A percentile compares a stretch with the other conserved stretches of the same genome.
Conservation (phyloP, 2,113 vertebrate species). For the Budorcas taxicolor region DNA sequence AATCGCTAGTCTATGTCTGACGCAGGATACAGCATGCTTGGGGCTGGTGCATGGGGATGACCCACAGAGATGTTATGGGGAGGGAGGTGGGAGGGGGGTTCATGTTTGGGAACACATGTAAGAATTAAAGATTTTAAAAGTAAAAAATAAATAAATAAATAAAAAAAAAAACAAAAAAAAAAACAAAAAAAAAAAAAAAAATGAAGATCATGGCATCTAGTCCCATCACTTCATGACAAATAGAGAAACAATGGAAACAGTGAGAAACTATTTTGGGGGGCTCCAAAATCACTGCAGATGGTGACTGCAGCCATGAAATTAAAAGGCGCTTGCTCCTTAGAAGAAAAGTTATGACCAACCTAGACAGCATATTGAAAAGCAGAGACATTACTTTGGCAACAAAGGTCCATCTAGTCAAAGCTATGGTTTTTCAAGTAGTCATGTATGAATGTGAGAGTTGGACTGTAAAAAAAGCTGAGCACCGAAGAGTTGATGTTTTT, state of each 20-base stretch:
- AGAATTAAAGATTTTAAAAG: too few relatives aligned
- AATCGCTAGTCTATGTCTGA: too few relatives aligned
- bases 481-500: background rate
- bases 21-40: too few relatives aligned
- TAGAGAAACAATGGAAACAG: background rate
- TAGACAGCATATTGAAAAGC: background rate
- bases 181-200: background rate
- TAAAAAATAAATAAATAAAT: too few relatives aligned
- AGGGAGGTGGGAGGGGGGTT: too few relatives aligned
- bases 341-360: background rate
- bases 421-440: background rate
- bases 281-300: background rate
- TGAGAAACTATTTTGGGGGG: background rate
- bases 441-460: background rate
- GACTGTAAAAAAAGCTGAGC: background rate
- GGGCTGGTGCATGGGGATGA: too few relatives aligned
- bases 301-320: background rate
- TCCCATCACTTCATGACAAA: background rate
- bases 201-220: background rate
- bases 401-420: background rate
- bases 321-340: background rate
- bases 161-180: too few relatives aligned
- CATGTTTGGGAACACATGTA: too few relatives aligned
- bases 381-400: background rate
- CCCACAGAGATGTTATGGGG: too few relatives aligned